Percentiles rank a stretch among this genome's conserved stretches.
Conservation (phyloP, 2,888 invertebrate genomes). For the Lottia gigantea region DNA sequence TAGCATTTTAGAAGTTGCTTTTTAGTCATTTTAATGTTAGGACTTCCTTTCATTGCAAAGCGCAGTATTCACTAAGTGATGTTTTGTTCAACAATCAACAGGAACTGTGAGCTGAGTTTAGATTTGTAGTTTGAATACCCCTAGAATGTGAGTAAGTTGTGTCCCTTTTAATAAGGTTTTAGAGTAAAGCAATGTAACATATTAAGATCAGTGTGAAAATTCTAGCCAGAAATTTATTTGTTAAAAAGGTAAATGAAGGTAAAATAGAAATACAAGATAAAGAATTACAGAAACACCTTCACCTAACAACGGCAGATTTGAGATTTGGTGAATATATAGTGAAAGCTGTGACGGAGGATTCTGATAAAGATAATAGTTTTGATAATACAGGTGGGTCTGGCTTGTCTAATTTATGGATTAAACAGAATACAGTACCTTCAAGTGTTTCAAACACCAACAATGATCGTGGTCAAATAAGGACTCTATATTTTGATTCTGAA, state of each 20-base stretch:
- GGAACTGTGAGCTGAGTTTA: neutral
- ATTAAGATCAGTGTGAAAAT: too few relatives aligned
- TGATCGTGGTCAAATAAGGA: conserved; percentile 10
- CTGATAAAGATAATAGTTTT: conserved; percentile 76
- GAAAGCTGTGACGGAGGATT: conserved; percentile 72
- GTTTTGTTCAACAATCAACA: too few relatives aligned
- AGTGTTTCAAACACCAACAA: neutral
- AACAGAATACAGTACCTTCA: neutral
- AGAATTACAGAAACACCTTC: conserved; percentile 83
- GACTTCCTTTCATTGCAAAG: too few relatives aligned
- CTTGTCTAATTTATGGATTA: neutral
- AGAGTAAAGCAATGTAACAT: too few relatives aligned
- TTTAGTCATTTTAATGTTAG: too few relatives aligned
- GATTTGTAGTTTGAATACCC: neutral
- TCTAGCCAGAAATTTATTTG: too few relatives aligned
- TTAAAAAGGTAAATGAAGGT: conserved; percentile 78
- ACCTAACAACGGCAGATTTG: conserved; percentile 92
- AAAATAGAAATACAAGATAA: conserved; percentile 86
- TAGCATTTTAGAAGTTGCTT: too few relatives aligned
- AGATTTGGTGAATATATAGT: conserved; percentile 95
- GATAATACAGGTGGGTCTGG: conserved; percentile 74
- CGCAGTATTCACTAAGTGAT: too few relatives aligned
- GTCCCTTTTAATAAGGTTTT: too few relatives aligned
- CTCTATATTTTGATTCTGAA: too few relatives aligned
- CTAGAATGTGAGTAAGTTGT: too few relatives aligned